These are phyloP conservation scores for Zaprionus africanus DNA, from an alignment of 1,140 invertebrate genomes.

Conservation along the genomic window DNA sequence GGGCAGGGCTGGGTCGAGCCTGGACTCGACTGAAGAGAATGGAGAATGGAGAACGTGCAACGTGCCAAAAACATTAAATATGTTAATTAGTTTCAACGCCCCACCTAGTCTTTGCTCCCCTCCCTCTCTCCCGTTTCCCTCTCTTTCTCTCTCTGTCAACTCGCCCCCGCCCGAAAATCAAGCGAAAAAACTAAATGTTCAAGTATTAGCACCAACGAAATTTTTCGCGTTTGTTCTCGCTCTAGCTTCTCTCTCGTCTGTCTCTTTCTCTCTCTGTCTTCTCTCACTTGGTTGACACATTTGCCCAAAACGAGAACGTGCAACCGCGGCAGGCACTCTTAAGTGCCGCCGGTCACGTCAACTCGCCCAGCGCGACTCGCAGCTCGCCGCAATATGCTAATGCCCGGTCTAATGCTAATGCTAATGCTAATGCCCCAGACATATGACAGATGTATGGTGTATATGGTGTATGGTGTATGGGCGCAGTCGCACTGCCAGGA, in stretches of 20 bases:
- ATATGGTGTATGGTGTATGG: constrained; percentile 25
- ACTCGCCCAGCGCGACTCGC: constrained; percentile 1
- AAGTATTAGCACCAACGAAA: constrained; percentile 59
- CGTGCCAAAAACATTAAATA: constrained; percentile 83
- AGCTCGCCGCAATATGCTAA: constrained; percentile 36
- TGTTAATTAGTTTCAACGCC: constrained; percentile 83
- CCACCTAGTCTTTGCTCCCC: constrained; percentile 2
- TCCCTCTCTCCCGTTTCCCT: neutral
- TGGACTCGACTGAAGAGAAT: neutral
- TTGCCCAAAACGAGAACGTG: constrained; percentile 29
- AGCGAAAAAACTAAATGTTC: constrained; percentile 68
- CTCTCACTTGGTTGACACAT: constrained; percentile 31
- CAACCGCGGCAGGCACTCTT: constrained; percentile 30
- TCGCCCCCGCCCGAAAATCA: constrained; percentile 20
- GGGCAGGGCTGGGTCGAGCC: constrained; percentile 19
- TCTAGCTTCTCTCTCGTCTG: neutral
- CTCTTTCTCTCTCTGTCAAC: neutral
- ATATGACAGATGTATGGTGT: constrained; percentile 40
- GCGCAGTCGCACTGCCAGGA: constrained; percentile 42
- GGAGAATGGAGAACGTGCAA: constrained; percentile 50
- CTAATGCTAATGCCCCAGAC: constrained; percentile 55
- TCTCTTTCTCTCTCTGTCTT: neutral
- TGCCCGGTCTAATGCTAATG: constrained; percentile 14
- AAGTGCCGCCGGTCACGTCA: constrained; percentile 76
- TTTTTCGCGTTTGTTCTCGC: constrained; percentile 27